These are phyloP conservation scores for Polydesmus complanatus DNA, from an alignment of 2,888 invertebrate genomes.

Conservation along the genomic window DNA sequence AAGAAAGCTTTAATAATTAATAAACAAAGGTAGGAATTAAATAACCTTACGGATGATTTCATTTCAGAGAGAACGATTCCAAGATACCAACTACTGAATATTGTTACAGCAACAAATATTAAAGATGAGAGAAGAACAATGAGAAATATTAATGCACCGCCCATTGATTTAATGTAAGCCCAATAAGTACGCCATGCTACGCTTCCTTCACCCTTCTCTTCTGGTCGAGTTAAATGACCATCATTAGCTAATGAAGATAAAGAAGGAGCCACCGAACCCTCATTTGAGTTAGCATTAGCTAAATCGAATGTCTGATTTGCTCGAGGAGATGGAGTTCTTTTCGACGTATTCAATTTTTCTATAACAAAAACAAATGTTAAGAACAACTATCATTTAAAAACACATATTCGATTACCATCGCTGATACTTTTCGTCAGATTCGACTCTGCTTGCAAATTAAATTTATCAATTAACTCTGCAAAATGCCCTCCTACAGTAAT, in stretches of 20 bases:
- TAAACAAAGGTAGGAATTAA: too few species aligned
- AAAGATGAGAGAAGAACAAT: not conserved
- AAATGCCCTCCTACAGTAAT: constrained; percentile 25
- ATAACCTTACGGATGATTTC: too few species aligned
- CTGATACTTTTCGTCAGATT: not conserved
- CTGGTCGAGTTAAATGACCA: constrained; percentile 2
- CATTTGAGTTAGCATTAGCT: not conserved
- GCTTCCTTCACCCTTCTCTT: constrained; percentile 11
- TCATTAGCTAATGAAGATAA: constrained; percentile 6
- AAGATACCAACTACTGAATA: constrained; percentile 11
- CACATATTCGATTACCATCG: not conserved
- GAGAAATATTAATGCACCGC: not conserved
- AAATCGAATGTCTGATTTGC: not conserved
- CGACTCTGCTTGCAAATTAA: not conserved
- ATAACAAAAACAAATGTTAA: not conserved
- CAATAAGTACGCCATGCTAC: constrained; percentile 6
- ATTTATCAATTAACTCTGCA: not conserved
- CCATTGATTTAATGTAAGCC: constrained; percentile 9
- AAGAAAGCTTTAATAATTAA: too few species aligned
- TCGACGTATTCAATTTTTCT: not conserved
- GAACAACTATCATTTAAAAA: not conserved
- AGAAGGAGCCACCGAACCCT: constrained; percentile 3
- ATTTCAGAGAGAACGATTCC: constrained; percentile 10
- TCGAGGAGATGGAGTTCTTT: not conserved
- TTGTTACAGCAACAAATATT: constrained; percentile 5